Evolutionary conservation across 37 sponge, comb jelly and placozoan genomes (phyloP), one percentile per base, ranked within the genome.

Genomic region (Ephydatia muelleri): DNA sequence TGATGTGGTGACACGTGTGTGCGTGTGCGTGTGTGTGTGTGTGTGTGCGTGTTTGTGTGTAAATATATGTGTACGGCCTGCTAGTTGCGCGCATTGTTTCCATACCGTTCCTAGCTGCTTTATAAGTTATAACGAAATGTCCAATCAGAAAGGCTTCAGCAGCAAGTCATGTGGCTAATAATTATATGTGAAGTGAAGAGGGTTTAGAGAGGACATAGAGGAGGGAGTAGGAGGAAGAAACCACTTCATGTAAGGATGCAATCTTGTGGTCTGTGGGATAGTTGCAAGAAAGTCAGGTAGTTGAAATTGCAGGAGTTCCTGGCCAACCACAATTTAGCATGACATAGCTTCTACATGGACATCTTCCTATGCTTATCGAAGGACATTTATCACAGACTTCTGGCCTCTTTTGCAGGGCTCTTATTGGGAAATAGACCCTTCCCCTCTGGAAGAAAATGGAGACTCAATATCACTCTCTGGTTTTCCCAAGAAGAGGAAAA

Each of bases 401-500:
- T 79, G 28, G 9, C 35, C 21, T 22, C 30, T 40, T 35, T 19
- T 70, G 4, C 81, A 95, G 96, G 96, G 96, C 25, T 93, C 94
- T 0, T 95, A 95, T 79, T 95, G 96, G 96, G 89, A 88, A 72
- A 95, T 93, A 49, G 96, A 95, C 73, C 91, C 91, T 64, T 73
- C 85, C 69, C 91, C 94, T 36, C 36, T 93, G 68, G 84, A 89
- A n/a, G 90, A 83, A 35, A 86, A 82, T 35, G 47, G 83, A 0
- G 86, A 85, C 39, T 71, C 82, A 25, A 77, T 91, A 22, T 91
- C 91, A 48, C 73, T 84, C 0, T 91, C 91, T 26, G 91, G 91
- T 11, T 91, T 91, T 65, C 93, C 89, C 33, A 48, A 86, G 31
- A 86, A 85, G 68, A 81, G 90, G 67, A 89, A 83, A 67, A 65